A percentile compares a stretch with the other conserved stretches of the same genome.
phyloP scores from a whole-genome alignment of 2,113 vertebrate species.

The Cyprinodon tularosa region DNA sequence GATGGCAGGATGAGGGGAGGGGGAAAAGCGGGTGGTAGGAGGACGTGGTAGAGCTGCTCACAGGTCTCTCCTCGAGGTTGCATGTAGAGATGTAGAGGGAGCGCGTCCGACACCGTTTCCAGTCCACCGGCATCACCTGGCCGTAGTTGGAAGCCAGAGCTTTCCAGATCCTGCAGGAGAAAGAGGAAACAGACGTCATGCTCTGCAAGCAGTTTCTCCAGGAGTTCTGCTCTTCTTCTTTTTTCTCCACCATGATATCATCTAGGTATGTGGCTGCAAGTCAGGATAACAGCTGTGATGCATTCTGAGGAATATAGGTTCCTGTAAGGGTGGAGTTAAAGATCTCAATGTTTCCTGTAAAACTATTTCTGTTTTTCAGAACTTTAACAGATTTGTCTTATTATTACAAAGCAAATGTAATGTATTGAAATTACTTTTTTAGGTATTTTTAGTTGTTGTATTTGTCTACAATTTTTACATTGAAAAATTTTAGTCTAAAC shows the following conservation, averaged over 20 bases:
- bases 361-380: not conserved
- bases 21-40: not conserved
- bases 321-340: too few species aligned
- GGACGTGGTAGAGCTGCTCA: slow-evolving; percentile 72
- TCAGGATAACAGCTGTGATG: not conserved
- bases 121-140: slow-evolving; percentile 90
- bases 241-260: not conserved
- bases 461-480: too few species aligned
- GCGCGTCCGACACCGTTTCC: slow-evolving; percentile 86
- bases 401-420: not conserved
- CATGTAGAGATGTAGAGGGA: slow-evolving; percentile 86
- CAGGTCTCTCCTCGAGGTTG: slow-evolving; percentile 85
- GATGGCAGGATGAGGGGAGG: slow-evolving; percentile 10
- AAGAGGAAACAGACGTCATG: not conserved
- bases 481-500: not conserved
- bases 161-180: slow-evolving; percentile 88
- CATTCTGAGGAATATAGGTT: not conserved
- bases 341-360: not conserved
- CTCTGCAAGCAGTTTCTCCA: not conserved
- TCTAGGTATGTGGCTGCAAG: not conserved
- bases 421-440: too few species aligned
- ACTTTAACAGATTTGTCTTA: not conserved
- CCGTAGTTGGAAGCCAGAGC: slow-evolving; percentile 89
- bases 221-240: not conserved
- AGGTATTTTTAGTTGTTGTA: too few species aligned